Base-by-base conservation (phyloP, 2,888 invertebrate species). In the Cistogaster globosa region DNA sequence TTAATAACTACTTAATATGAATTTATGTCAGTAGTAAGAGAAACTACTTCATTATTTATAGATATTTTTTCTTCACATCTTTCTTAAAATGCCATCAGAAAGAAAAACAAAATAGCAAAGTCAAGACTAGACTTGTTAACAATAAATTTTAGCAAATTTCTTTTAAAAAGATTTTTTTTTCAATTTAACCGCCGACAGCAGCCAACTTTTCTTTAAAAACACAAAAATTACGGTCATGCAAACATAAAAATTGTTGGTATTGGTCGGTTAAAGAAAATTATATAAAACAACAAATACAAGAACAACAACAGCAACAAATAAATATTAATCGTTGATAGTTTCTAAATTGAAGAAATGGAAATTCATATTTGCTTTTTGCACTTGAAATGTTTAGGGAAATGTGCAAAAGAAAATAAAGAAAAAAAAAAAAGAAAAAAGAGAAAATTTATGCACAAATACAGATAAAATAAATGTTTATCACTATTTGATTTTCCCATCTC, bases 341-440 rank as follows among this genome's bases (percentile, higher is more conserved):
- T 77, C 62, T 77, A 71, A 16, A 36, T 57, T n/a, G 42, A 58
- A 68, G 48, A 83, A 51, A 81, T 53, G 26, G 72, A 60, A 63
- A 68, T 51, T 48, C 38, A 68, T 68, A 75, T 45, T 55, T 65
- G 20, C 42, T 60, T 57, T 32, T 32, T 53, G 18, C 14, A 38
- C 20, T 62, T 55, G 4, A n/a, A 65, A 71, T 53, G 55, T 84
- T 84, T 79, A 69, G 75, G 83, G 79, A 78, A 83, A 83, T 74
- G 20, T 48, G 26, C 11, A 57, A 75, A 62, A 78, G 55, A 53
- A 74, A 72, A 20, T 26, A 4, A 2, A 68, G 32, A 79, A 79
- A 84, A 78, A 72, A 78, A 77, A 83, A 83, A 83, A 75, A 1
- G 3, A 68, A 51, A 75, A 75, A 84, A 78, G 77, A 78, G 78